A percentile compares a stretch with the other conserved stretches of the same genome.
Conservation (phyloP, 2,888 invertebrate species). For the Cyclophora albipunctata region DNA sequence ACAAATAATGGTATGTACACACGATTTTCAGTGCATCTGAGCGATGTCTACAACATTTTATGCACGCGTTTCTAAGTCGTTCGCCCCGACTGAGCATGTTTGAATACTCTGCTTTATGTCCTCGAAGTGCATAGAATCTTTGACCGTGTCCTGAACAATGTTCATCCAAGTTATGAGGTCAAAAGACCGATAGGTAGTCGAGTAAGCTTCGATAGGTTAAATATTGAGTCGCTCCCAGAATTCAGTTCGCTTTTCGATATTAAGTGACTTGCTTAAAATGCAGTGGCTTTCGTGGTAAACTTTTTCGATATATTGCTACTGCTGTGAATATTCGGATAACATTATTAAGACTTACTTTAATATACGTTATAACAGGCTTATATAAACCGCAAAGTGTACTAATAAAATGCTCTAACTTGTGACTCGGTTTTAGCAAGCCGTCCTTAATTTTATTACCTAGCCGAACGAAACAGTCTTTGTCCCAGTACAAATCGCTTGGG, state of each 20-base stretch:
- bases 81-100: conserved; percentile 4
- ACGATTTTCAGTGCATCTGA: not conserved
- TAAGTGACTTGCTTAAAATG: too few relatives aligned
- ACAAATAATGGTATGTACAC: not conserved
- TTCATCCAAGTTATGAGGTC: conserved; percentile 8
- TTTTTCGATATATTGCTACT: too few relatives aligned
- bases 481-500: conserved; percentile 60
- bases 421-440: conserved; percentile 13
- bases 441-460: conserved; percentile 50
- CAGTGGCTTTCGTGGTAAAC: too few relatives aligned
- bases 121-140: conserved; percentile 7
- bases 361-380: too few relatives aligned
- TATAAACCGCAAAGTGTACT: too few relatives aligned
- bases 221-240: not conserved
- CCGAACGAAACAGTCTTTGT: conserved; percentile 61
- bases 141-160: conserved; percentile 13
- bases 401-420: conserved; percentile 1
- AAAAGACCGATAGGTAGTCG: conserved; percentile 5
- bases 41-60: conserved; percentile 5
- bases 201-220: conserved; percentile 3
- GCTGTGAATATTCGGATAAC: too few relatives aligned
- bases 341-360: too few relatives aligned
- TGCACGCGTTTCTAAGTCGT: conserved; percentile 6
- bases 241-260: not conserved
- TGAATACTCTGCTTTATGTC: conserved; percentile 4